These are phyloP conservation scores for Nesogale talazaci DNA, from an alignment of 2,113 vertebrate genomes.

Conservation along the genomic window DNA sequence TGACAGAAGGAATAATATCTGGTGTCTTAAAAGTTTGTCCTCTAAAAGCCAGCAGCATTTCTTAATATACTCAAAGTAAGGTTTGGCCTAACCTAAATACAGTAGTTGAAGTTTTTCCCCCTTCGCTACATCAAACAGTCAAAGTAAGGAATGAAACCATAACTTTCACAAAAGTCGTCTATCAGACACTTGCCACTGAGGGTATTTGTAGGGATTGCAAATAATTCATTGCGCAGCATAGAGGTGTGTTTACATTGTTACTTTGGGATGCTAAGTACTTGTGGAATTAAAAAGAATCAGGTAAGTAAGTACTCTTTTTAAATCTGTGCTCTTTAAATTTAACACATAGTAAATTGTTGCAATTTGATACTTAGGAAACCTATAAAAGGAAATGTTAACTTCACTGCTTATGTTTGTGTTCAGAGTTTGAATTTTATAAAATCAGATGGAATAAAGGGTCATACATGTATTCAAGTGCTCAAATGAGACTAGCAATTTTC, in stretches of 20 bases:
- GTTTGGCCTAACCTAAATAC: too few species aligned
- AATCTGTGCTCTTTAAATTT: conserved; percentile 68
- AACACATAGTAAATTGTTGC: conserved; percentile 66
- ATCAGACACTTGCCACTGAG: conserved; percentile 80
- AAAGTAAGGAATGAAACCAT: conserved; percentile 82
- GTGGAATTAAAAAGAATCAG: conserved; percentile 82
- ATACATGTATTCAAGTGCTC: conserved; percentile 76
- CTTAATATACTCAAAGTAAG: too few species aligned
- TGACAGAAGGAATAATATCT: too few species aligned
- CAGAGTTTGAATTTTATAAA: conserved; percentile 77
- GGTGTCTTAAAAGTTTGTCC: too few species aligned
- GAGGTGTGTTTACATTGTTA: conserved; percentile 86
- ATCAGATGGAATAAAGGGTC: conserved; percentile 75
- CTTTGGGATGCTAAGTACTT: conserved; percentile 84
- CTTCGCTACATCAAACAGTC: conserved; percentile 75
- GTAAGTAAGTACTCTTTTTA: conserved; percentile 71
- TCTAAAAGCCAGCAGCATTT: too few species aligned
- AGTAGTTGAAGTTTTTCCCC: conserved; percentile 81
- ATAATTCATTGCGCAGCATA: conserved; percentile 83
- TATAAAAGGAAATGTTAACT: conserved; percentile 76
- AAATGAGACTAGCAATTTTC: conserved; percentile 70
- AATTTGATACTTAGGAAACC: conserved; percentile 78
- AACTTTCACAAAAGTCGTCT: conserved; percentile 82
- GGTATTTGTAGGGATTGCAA: conserved; percentile 79
- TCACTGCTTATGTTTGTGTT: conserved; percentile 76